phyloP scores from a whole-genome alignment of 2,797 vertebrate genomes.

The Spinibarbus caldwelli region DNA sequence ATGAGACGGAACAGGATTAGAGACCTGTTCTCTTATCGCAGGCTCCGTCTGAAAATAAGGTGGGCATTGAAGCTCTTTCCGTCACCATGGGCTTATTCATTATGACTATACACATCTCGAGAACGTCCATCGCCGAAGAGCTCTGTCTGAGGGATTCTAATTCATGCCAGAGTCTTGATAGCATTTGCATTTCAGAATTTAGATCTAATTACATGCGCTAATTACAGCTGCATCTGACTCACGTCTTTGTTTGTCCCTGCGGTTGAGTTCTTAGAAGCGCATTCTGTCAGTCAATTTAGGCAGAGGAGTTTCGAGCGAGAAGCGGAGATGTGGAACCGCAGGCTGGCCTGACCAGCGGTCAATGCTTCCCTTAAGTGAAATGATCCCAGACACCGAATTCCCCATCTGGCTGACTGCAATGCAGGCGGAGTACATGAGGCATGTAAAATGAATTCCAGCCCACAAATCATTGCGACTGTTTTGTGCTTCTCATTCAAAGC shows the following conservation, averaged over 20 bases:
- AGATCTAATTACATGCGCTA: conserved; percentile 41
- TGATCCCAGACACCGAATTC: conserved; percentile 37
- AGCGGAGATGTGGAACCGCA: not conserved
- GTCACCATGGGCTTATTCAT: conserved; percentile 16
- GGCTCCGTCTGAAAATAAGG: conserved; percentile 40
- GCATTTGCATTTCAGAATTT: conserved; percentile 42
- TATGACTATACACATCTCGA: not conserved
- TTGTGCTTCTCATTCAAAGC: conserved; percentile 5
- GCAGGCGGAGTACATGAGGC: conserved; percentile 29
- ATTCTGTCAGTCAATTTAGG: conserved; percentile 23
- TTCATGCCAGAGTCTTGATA: conserved; percentile 22
- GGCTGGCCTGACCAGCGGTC: conserved; percentile 2
- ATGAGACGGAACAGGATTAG: conserved; percentile 55
- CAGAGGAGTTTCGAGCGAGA: not conserved
- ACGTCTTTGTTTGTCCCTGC: conserved; percentile 35
- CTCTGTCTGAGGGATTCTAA: not conserved
- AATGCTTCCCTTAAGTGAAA: conserved; percentile 26
- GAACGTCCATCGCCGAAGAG: not conserved
- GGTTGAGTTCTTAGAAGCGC: conserved; percentile 30
- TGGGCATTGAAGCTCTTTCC: conserved; percentile 33
- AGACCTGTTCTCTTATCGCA: conserved; percentile 41
- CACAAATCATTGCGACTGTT: conserved; percentile 21
- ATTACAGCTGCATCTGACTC: conserved; percentile 40
- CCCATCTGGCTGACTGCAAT: not conserved
- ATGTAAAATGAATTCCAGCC: conserved; percentile 18